Percentiles rank a stretch among this genome's conserved stretches.
Conservation (phyloP, 2,888 invertebrate genomes). For the Salticus scenicus region DNA sequence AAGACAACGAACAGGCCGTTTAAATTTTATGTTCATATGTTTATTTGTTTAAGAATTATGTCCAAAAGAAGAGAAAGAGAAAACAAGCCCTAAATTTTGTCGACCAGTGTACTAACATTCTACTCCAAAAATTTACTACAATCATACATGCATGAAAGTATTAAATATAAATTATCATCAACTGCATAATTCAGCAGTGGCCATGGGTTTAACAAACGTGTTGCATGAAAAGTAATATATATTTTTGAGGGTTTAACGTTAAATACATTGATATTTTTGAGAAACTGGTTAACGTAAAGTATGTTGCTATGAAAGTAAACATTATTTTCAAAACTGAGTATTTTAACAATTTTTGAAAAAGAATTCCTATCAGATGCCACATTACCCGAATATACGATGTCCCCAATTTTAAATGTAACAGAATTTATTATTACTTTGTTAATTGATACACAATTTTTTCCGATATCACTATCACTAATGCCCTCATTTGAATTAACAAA, state of each 20-base stretch:
- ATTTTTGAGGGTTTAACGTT: not conserved
- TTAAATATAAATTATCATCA: not conserved
- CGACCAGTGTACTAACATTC: too few relatives aligned
- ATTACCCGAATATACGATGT: not conserved
- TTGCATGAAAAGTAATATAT: not conserved
- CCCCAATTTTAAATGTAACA: not conserved
- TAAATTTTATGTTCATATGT: too few relatives aligned
- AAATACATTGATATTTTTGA: not conserved
- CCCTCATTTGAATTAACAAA: not conserved
- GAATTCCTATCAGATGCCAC: constrained; percentile 15
- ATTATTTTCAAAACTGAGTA: not conserved
- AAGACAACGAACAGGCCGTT: too few relatives aligned
- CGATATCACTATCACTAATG: not conserved
- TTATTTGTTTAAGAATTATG: too few relatives aligned
- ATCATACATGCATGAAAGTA: not conserved
- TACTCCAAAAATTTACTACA: too few relatives aligned
- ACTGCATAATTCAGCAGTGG: not conserved
- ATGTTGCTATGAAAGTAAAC: constrained; percentile 1
- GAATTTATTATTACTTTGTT: not conserved
- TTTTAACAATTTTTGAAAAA: constrained; percentile 22
- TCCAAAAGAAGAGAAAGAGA: too few relatives aligned
- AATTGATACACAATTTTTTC: not conserved
- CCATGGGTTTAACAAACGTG: not conserved
- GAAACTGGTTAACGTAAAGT: not conserved
- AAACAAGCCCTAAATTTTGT: too few relatives aligned